These are phyloP conservation scores for Gymnothorax reevesii DNA, from an alignment of 2,797 vertebrate species.

Conservation along the genomic window DNA sequence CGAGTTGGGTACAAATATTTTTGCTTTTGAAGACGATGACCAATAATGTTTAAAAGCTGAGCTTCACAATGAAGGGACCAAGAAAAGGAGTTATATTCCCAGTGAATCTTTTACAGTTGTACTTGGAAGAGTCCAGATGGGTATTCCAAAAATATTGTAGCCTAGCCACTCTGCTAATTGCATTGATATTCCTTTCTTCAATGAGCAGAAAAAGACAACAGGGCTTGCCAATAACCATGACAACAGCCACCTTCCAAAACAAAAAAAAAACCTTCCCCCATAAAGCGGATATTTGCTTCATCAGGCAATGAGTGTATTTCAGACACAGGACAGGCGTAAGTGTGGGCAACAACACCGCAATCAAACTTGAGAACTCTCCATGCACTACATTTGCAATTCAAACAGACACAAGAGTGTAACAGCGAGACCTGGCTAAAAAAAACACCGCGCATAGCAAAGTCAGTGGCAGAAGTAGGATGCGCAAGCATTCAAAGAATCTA, in stretches of 20 bases:
- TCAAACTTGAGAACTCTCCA: constrained; percentile 18
- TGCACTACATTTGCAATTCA: constrained; percentile 11
- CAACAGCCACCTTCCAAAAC: constrained; percentile 2
- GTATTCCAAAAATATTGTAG: not conserved
- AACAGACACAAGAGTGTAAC: not conserved
- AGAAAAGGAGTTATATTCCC: not conserved
- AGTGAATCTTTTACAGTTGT: not conserved
- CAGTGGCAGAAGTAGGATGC: not conserved
- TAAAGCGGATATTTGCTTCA: constrained; percentile 5
- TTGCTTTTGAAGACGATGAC: not conserved
- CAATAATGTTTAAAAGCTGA: not conserved
- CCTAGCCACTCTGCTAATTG: not conserved
- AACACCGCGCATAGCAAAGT: not conserved
- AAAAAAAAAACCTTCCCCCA: not conserved
- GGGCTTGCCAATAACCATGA: constrained; percentile 12
- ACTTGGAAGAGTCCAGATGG: not conserved
- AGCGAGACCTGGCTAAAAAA: not conserved
- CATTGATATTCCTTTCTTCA: not conserved
- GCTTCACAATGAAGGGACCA: not conserved
- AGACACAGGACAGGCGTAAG: not conserved
- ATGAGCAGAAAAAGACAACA: not conserved
- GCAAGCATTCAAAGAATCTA: not conserved
- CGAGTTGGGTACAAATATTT: not conserved
- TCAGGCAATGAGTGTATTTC: not conserved
- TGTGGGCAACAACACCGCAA: constrained; percentile 13